Evolutionary conservation across 2,113 vertebrate genomes (phyloP).

Genomic region (Ameiurus melas): DNA sequence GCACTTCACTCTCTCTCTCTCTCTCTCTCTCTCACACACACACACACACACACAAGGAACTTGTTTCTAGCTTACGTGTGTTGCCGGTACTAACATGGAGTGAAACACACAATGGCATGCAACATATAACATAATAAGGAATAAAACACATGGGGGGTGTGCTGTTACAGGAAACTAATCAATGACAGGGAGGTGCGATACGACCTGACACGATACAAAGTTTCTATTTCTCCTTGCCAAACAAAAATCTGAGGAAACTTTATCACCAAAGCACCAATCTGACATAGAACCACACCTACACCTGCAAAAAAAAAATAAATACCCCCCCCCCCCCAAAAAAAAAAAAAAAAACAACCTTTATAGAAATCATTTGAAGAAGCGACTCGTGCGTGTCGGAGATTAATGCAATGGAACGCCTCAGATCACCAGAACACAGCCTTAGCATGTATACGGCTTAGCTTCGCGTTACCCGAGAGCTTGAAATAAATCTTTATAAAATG

Average conservation of each 20-base stretch:
- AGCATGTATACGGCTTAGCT: background rate
- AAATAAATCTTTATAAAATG: conserved; percentile 3
- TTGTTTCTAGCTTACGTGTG: too few relatives aligned
- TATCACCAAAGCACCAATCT: background rate
- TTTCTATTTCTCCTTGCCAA: background rate
- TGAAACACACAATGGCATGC: too few relatives aligned
- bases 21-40: too few relatives aligned
- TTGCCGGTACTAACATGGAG: too few relatives aligned
- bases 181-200: background rate
- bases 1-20: background rate
- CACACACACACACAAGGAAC: too few relatives aligned
- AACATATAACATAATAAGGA: background rate
- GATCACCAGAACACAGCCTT: background rate
- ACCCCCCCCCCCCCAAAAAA: too few relatives aligned
- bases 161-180: background rate
- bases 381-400: background rate
- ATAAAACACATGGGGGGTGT: background rate
- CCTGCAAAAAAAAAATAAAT: background rate
- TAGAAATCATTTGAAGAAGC: background rate
- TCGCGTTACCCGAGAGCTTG: background rate
- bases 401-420: background rate
- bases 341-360: too few relatives aligned
- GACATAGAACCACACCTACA: background rate
- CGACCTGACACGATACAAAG: background rate
- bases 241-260: background rate